Evolutionary conservation across 2,888 invertebrate species (phyloP).

Genomic region (Odontocolon sp.): DNA sequence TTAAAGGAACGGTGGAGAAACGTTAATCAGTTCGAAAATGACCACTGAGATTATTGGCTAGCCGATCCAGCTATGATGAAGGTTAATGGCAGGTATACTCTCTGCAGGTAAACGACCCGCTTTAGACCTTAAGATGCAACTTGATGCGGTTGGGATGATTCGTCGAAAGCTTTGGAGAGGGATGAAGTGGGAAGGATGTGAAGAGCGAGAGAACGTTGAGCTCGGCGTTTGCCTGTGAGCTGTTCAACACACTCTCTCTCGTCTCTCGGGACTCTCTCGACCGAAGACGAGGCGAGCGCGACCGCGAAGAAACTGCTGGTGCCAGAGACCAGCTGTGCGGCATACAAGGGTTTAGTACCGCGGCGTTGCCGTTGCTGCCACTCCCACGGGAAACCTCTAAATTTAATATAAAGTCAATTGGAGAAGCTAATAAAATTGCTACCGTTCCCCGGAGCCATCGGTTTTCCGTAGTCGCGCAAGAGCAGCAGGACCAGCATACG

Average conservation of each 20-base stretch:
- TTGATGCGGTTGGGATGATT: neutral
- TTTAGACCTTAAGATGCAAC: conserved; percentile 59
- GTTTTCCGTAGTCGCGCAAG: conserved; percentile 48
- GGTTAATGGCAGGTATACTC: neutral
- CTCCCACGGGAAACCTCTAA: conserved; percentile 75
- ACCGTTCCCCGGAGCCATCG: conserved; percentile 71
- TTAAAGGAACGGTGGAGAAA: neutral
- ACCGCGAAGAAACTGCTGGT: conserved; percentile 58
- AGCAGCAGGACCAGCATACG: conserved; percentile 22
- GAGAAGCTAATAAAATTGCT: conserved; percentile 78
- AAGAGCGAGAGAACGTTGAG: conserved; percentile 36
- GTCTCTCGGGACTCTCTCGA: conserved; percentile 45
- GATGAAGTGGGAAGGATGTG: conserved; percentile 57
- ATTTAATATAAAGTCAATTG: conserved; percentile 80
- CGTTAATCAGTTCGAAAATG: too few species aligned
- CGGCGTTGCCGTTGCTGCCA: conserved; percentile 58
- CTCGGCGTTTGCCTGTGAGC: conserved; percentile 45
- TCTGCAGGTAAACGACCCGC: conserved; percentile 63
- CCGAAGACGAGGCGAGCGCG: conserved; percentile 58
- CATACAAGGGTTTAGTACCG: conserved; percentile 2
- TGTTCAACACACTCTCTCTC: conserved; percentile 49
- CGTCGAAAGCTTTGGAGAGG: conserved; percentile 22
- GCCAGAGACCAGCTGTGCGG: conserved; percentile 34
- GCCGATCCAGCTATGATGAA: too few species aligned
- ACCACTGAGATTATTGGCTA: neutral